Evolutionary conservation across 2,888 invertebrate genomes (phyloP).

Genomic region (Lasioglossum morio): DNA sequence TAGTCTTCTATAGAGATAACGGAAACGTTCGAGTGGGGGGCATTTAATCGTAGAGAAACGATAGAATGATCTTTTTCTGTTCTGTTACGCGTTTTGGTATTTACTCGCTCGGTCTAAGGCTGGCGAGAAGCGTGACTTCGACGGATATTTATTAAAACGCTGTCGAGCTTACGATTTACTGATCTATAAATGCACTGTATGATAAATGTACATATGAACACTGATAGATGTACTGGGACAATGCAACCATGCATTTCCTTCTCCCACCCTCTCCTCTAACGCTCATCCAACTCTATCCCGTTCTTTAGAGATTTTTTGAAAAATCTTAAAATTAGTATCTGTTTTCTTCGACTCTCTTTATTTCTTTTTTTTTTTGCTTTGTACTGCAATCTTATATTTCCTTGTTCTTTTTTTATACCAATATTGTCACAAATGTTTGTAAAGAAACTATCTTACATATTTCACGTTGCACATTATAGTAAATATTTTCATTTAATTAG

Average conservation of each 20-base stretch:
- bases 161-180: conserved; percentile 58
- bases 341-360: conserved; percentile 30
- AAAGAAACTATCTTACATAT: conserved; percentile 72
- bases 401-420: conserved; percentile 58
- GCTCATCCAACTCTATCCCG: conserved; percentile 29
- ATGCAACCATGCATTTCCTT: conserved; percentile 46
- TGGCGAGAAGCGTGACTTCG: conserved; percentile 31
- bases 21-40: conserved; percentile 8
- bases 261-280: background rate
- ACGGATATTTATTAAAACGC: conserved; percentile 55
- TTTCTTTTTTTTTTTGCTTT: conserved; percentile 59
- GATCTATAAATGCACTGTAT: conserved; percentile 66
- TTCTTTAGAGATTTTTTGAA: conserved; percentile 50
- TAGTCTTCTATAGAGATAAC: conserved; percentile 40
- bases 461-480: conserved; percentile 60
- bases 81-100: conserved; percentile 29
- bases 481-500: conserved; percentile 60
- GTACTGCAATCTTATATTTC: conserved; percentile 66
- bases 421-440: conserved; percentile 72
- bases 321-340: conserved; percentile 66
- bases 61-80: conserved; percentile 26
- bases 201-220: conserved; percentile 69
- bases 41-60: conserved; percentile 25
- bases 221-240: conserved; percentile 51
- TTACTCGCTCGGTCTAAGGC: conserved; percentile 35